phyloP scores from a whole-genome alignment of 2,797 vertebrate species.

The Gymnoscopelus microlampas region DNA sequence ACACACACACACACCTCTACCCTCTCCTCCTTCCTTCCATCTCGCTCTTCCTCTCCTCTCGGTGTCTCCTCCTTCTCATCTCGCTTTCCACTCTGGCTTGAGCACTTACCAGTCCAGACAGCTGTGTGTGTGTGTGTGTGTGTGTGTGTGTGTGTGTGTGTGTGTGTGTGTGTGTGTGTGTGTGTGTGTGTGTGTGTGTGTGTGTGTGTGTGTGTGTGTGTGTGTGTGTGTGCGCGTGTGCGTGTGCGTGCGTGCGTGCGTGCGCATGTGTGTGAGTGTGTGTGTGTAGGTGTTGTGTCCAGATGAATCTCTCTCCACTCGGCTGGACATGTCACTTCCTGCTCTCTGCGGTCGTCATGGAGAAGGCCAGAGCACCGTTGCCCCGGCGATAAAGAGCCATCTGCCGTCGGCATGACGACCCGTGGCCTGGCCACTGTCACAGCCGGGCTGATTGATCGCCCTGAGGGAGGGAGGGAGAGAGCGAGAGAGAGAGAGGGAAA shows the following conservation, averaged over 20 bases:
- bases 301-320: slow-evolving; percentile 75
- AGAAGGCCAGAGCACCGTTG: slow-evolving; percentile 67
- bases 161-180: slow-evolving; percentile 38
- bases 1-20: too few relatives aligned
- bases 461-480: slow-evolving; percentile 61
- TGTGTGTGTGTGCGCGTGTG: slow-evolving; percentile 21
- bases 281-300: slow-evolving; percentile 50
- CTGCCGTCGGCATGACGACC: slow-evolving; percentile 80
- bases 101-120: not conserved
- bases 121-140: not conserved
- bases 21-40: too few relatives aligned
- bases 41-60: too few relatives aligned
- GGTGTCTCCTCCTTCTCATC: slow-evolving; percentile 2
- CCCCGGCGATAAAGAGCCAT: slow-evolving; percentile 80
- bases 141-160: slow-evolving; percentile 37
- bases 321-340: slow-evolving; percentile 81
- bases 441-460: slow-evolving; percentile 77
- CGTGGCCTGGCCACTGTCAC: slow-evolving; percentile 71
- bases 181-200: slow-evolving; percentile 18
- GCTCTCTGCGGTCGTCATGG: slow-evolving; percentile 77
- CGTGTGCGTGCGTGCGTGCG: slow-evolving; percentile 33
- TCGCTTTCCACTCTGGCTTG: slow-evolving; percentile 24
- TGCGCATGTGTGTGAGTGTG: slow-evolving; percentile 24
- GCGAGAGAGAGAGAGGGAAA: not conserved
- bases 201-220: slow-evolving; percentile 29